phyloP scores from a whole-genome alignment of 2,113 vertebrate species.

The Platichthys flesus region DNA sequence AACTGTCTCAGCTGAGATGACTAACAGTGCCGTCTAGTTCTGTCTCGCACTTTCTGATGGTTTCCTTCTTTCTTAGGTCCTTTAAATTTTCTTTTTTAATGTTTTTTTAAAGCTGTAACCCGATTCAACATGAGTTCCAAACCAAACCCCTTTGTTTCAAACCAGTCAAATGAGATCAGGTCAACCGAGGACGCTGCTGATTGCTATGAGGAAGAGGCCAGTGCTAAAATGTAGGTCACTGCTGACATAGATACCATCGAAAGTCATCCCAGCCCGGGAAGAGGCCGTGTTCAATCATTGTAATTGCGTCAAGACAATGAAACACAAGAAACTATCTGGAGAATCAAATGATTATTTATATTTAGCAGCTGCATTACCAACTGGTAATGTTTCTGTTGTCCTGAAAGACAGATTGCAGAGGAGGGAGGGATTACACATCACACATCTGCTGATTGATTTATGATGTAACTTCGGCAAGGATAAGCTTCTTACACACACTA shows the following conservation, averaged over 20 bases:
- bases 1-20: not conserved
- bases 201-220: not conserved
- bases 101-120: not conserved
- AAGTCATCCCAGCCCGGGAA: not conserved
- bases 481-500: slow-evolving; percentile 58
- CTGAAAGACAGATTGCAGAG: not conserved
- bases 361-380: no score
- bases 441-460: slow-evolving; percentile 32
- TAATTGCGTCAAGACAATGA: not conserved
- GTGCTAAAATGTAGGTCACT: slow-evolving; percentile 17
- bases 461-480: slow-evolving; percentile 49
- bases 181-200: slow-evolving; percentile 18
- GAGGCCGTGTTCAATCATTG: not conserved
- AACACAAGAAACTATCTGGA: not conserved
- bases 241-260: slow-evolving; percentile 36
- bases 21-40: no score
- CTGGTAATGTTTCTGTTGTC: not conserved
- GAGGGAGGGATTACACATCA: slow-evolving; percentile 28
- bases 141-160: not conserved
- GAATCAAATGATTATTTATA: not conserved
- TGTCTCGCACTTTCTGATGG: no score
- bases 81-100: not conserved
- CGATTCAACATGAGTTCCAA: not conserved
- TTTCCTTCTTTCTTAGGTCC: no score
- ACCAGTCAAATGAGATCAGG: slow-evolving; percentile 12